Evolutionary conservation across 2,797 vertebrate species (phyloP).

Genomic region (Pelochelys cantorii): DNA sequence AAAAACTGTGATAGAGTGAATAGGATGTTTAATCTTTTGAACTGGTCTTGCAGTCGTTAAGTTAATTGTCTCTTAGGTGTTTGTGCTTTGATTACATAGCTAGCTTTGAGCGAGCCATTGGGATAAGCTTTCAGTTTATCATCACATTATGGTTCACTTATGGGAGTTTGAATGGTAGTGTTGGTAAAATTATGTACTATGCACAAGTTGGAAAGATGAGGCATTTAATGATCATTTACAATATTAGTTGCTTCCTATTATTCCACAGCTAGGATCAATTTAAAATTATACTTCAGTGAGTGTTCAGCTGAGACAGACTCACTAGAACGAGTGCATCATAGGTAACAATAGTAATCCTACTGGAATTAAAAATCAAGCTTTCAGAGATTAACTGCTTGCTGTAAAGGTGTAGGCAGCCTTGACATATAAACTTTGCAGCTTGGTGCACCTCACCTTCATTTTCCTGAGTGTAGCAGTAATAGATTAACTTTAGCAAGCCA

Average conservation of each 20-base stretch:
- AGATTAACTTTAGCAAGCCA: neutral
- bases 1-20: neutral
- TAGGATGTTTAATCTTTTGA: neutral
- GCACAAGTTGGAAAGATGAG: neutral
- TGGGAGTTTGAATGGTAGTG: neutral
- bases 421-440: neutral
- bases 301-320: neutral
- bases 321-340: neutral
- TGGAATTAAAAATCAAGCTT: neutral
- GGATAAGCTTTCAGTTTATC: accelerated
- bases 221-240: neutral
- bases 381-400: neutral
- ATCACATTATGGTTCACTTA: neutral
- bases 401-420: neutral
- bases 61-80: accelerated
- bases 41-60: neutral
- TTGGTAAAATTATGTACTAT: neutral
- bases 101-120: accelerated
- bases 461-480: neutral
- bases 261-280: neutral
- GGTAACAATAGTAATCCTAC: too few relatives aligned
- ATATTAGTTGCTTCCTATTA: neutral
- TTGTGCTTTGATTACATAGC: accelerated
- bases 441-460: neutral
- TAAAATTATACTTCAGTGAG: neutral